These are phyloP conservation scores for Agapostemon virescens DNA, from an alignment of 2,888 invertebrate species.

Conservation along the genomic window DNA sequence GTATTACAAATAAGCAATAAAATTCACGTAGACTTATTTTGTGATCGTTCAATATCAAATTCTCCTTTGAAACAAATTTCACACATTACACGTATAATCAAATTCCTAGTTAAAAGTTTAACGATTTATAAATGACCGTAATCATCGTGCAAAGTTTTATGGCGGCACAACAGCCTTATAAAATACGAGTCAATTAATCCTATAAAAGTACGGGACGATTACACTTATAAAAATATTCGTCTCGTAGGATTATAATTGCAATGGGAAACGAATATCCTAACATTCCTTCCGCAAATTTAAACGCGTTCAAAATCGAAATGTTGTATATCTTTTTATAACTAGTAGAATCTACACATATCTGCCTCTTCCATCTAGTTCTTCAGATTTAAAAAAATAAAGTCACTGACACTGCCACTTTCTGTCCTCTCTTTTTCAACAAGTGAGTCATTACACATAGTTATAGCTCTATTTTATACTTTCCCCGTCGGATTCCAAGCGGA, in stretches of 20 bases:
- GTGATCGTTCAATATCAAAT: too few relatives aligned
- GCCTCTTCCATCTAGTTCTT: neutral
- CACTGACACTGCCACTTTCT: slow-evolving; percentile 6
- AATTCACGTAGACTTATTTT: too few relatives aligned
- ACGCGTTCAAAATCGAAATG: slow-evolving; percentile 5
- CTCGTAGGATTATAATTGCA: slow-evolving; percentile 7
- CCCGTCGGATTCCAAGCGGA: slow-evolving; percentile 35
- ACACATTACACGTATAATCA: too few relatives aligned
- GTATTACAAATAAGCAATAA: too few relatives aligned
- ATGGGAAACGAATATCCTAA: neutral
- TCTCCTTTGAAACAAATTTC: too few relatives aligned
- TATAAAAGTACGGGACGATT: neutral
- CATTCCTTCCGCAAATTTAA: slow-evolving; percentile 40
- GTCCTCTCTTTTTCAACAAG: slow-evolving; percentile 2
- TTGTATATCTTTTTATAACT: neutral
- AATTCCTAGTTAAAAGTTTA: too few relatives aligned
- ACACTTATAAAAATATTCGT: neutral
- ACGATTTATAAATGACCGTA: too few relatives aligned
- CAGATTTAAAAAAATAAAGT: slow-evolving; percentile 19
- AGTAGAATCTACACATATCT: neutral
- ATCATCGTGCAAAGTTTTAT: too few relatives aligned
- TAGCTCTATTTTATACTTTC: slow-evolving; percentile 47
- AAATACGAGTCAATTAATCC: neutral
- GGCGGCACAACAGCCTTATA: neutral
- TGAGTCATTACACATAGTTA: slow-evolving; percentile 16